phyloP scores from a whole-genome alignment of 1,140 invertebrate species.

The Drosophila bifasciata region DNA sequence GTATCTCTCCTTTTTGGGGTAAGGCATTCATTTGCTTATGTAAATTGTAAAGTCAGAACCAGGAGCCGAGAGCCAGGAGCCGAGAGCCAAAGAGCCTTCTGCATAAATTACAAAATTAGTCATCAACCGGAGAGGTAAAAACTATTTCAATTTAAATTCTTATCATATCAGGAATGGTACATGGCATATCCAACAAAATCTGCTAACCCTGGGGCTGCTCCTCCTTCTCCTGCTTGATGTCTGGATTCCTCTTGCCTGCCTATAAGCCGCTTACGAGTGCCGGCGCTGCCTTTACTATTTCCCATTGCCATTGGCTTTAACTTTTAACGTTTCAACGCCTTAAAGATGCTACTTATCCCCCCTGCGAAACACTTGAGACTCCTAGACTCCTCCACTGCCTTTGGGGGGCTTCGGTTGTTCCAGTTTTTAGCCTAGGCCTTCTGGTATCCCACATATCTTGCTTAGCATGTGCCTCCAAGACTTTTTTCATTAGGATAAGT shows the following conservation, averaged over 20 bases:
- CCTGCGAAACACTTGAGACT: background rate
- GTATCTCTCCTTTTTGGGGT: background rate
- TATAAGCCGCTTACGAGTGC: too few relatives aligned
- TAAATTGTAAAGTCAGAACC: constrained; percentile 36
- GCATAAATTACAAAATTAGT: constrained; percentile 69
- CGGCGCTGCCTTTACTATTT: constrained; percentile 11
- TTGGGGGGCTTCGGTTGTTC: constrained; percentile 11
- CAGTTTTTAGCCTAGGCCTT: constrained; percentile 22
- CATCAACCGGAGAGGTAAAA: constrained; percentile 53
- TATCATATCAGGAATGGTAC: constrained; percentile 52
- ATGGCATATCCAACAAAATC: constrained; percentile 35
- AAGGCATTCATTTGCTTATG: constrained; percentile 55
- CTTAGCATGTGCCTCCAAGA: constrained; percentile 77
- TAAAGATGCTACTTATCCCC: constrained; percentile 45
- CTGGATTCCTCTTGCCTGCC: constrained; percentile 8
- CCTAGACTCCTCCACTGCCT: background rate
- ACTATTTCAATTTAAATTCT: constrained; percentile 77
- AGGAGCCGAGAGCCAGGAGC: too few relatives aligned
- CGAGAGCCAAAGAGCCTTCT: background rate
- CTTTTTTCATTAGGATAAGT: constrained; percentile 83
- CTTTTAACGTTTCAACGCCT: constrained; percentile 80
- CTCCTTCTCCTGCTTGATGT: constrained; percentile 35
- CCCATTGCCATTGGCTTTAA: constrained; percentile 65
- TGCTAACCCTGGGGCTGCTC: constrained; percentile 15
- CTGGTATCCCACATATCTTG: constrained; percentile 74